A percentile compares a stretch with the other conserved stretches of the same genome.
These are phyloP conservation scores for Borostomias antarcticus DNA, from an alignment of 2,797 vertebrate species.

Conservation along the genomic window DNA sequence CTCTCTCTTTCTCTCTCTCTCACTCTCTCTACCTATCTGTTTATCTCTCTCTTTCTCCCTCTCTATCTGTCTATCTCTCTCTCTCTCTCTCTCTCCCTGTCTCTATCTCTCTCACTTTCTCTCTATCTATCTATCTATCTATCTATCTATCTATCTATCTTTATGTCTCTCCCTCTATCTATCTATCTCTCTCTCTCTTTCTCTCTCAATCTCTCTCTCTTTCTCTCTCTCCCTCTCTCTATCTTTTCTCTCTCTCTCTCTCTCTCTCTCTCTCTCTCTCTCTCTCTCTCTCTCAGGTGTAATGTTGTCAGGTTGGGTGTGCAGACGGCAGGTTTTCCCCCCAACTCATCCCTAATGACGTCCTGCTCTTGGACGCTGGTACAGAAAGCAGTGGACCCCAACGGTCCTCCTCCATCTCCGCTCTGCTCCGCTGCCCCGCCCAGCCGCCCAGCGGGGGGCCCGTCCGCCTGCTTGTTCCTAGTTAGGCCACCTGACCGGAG, in stretches of 20 bases:
- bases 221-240: not conserved
- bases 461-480: not conserved
- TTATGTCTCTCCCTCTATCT: no score
- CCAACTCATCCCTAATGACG: conserved; percentile 29
- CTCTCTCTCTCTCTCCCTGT: no score
- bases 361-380: conserved; percentile 3
- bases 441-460: not conserved
- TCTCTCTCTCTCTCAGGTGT: conserved; percentile 41
- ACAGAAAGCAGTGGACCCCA: conserved; percentile 10
- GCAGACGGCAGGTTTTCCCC: conserved; percentile 47
- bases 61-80: no score
- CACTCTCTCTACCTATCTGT: no score
- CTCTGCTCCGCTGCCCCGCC: not conserved
- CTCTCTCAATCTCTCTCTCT: not conserved
- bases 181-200: no score
- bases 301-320: conserved; percentile 50
- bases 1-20: not conserved
- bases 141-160: no score
- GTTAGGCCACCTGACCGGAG: conserved; percentile 1
- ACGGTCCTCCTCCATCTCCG: conserved; percentile 5
- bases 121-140: no score
- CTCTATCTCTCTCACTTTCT: no score
- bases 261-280: conserved; percentile 24
- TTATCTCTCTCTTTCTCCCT: no score
- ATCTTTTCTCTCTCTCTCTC: not conserved